Evolutionary conservation across 2,797 vertebrate genomes (phyloP).

Genomic region (Tapera naevia): DNA sequence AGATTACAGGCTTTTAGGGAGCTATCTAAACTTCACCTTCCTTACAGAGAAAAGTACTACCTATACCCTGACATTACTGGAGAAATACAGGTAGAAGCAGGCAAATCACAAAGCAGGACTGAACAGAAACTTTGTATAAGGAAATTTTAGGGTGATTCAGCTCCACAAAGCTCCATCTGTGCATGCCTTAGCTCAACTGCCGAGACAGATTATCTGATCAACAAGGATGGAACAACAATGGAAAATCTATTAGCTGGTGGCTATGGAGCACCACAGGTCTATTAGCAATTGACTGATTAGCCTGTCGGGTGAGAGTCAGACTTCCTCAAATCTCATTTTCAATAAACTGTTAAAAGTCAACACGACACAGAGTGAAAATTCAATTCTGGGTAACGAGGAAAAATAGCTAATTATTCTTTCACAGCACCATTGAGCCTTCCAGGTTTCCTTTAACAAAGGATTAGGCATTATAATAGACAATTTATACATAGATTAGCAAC

Average conservation of each 20-base stretch:
- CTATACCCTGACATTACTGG: not conserved
- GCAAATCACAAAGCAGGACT: not conserved
- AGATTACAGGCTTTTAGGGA: not conserved
- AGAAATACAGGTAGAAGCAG: not conserved
- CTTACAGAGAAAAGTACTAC: not conserved
- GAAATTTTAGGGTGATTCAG: not conserved
- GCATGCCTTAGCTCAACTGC: not conserved
- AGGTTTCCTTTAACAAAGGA: not conserved
- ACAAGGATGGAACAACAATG: conserved; percentile 16
- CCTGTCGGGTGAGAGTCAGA: conserved; percentile 23
- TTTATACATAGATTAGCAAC: not conserved
- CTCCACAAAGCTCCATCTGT: not conserved
- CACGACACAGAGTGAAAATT: conserved; percentile 59
- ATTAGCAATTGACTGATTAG: conserved; percentile 70
- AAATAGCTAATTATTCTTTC: conserved; percentile 72
- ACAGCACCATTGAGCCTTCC: conserved; percentile 44
- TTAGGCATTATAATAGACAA: not conserved
- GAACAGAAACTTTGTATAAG: not conserved
- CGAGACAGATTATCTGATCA: conserved; percentile 27
- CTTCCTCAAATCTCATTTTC: conserved; percentile 65
- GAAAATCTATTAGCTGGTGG: conserved; percentile 64
- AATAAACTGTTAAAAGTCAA: conserved; percentile 69
- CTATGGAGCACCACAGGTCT: conserved; percentile 56
- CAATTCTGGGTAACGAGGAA: conserved; percentile 53
- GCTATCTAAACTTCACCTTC: not conserved